Evolutionary conservation across 2,888 invertebrate species (phyloP), one percentile per base, ranked within the genome.

Genomic region (Augochlorella aurata): DNA sequence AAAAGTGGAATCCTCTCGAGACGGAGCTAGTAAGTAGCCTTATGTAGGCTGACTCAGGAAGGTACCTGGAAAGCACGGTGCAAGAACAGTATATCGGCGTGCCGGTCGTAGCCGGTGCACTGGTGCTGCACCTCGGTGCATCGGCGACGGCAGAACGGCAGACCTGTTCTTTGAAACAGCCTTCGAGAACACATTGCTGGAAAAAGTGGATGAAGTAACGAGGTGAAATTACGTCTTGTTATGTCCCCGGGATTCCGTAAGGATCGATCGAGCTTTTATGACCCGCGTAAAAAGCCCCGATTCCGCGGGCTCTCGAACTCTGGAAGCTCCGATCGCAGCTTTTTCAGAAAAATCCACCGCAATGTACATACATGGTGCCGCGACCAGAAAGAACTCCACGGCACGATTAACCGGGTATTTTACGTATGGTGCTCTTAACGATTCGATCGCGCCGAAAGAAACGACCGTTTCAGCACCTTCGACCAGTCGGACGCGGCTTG

Each of bases 11-110:
- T 89, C 85, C 88, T 86, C 86, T 61, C 70, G 88, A 83, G 87
- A 85, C 87, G 85, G 74, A 85, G 87, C 85, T 87, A 89, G 89
- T 86, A 87, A 90, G 89, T 88, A 87, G 88, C 92, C 92, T 92
- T 92, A 92, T 92, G 92, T 89, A 92, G 92, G 86, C 90, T 90
- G 92, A 91, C 87, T 90, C 87, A 89, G 89, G 89, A 88, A 85
- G 88, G 87, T 92, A 92, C 91, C 88, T 86, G 90, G 91, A 92
- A 92, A 89, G 88, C 78, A 81, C 81, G 69, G 74, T 54, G 85
- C 80, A 91, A 92, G 89, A 92, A 92, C 82, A 79, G 85, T 79
- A 76, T 69, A 80, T n/a, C 83, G 77, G 77, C 85, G 81, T 83
- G 86, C 84, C 84, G 71, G 80, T 73, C 82, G 74, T 70, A 52